Base-by-base conservation (phyloP, 2,797 vertebrate species). In the Cryptoprocta ferox region DNA sequence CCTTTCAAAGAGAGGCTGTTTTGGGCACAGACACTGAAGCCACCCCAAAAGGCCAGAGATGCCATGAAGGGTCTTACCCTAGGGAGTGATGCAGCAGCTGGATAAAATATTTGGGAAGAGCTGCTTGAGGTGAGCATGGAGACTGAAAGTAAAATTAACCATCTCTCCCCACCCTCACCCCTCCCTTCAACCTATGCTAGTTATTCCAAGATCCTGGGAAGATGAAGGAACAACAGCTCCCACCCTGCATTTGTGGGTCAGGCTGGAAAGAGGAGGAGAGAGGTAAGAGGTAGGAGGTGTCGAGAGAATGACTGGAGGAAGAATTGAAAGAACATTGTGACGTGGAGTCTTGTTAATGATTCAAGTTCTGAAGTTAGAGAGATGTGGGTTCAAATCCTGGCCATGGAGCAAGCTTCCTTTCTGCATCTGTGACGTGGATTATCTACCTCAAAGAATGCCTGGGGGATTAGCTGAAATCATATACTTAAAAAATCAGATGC, bases 1-100 rank as follows among this genome's bases (percentile, higher is more conserved):
- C 21, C 39, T 96, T 96, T 92, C 66, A 94, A 94, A 92, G 65
- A 96, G 8, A 88, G 75, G 53, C 66, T 53, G 30, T 48, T 79
- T 81, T 35, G 32, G 63, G 48, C 42, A 79, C 16, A 19, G 56
- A 91, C 78, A 61, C 42, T 81, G 61, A 82, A 95, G 37, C 48
- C 56, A 26, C 50, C 42, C 18, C 1, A 5, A 93, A 80, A 93
- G 39, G 13, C n/a, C 45, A 26, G 50, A 78, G 50, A 78, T 39
- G 53, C 42, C 45, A 15, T 14, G 56, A 63, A 88, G 24, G 24
- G 50, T 95, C 53, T 94, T 91, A 63, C 59, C 68, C 70, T 45
- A 68, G 53, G 32, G 56, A 16, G 73, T 42, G 65, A 12, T 12
- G 15, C 13, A 63, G 56, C 24, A n/a, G 37, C 66, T 30, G 18